Evolutionary conservation across 2,113 vertebrate genomes (phyloP).

Genomic region (Ctenomys sociabilis): DNA sequence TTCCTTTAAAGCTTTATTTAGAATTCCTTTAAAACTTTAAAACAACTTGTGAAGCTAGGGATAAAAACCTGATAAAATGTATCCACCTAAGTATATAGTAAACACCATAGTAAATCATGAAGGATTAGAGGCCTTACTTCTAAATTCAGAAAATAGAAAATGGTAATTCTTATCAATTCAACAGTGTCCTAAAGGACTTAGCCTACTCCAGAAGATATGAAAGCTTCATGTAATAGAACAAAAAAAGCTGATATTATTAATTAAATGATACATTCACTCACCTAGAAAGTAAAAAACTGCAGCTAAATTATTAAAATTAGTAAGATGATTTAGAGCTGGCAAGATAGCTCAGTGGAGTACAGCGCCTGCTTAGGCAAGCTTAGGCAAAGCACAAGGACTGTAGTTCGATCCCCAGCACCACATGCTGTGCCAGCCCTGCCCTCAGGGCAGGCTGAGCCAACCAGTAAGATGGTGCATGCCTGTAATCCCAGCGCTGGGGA

Average conservation of each 20-base stretch:
- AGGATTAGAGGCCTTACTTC: background rate
- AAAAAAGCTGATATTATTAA: background rate
- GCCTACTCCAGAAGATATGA: background rate
- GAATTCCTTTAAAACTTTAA: conserved; percentile 28
- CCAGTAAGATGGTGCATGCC: no score
- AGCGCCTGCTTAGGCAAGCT: no score
- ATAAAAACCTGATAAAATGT: background rate
- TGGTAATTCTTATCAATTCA: background rate
- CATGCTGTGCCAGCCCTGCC: no score
- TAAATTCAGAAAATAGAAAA: background rate
- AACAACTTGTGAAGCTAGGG: background rate
- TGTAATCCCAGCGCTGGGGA: no score
- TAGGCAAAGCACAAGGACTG: no score
- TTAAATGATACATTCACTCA: background rate
- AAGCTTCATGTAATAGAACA: background rate
- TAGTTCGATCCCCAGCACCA: no score
- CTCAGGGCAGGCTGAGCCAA: no score
- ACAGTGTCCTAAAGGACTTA: background rate
- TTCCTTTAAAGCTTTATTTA: background rate
- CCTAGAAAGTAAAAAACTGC: background rate
- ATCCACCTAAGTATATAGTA: background rate
- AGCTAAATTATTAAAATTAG: background rate
- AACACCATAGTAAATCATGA: background rate
- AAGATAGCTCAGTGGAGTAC: no score
- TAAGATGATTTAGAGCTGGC: background rate